Conservation (phyloP, 2,797 vertebrate species). For the Anabacerthia variegaticeps region DNA sequence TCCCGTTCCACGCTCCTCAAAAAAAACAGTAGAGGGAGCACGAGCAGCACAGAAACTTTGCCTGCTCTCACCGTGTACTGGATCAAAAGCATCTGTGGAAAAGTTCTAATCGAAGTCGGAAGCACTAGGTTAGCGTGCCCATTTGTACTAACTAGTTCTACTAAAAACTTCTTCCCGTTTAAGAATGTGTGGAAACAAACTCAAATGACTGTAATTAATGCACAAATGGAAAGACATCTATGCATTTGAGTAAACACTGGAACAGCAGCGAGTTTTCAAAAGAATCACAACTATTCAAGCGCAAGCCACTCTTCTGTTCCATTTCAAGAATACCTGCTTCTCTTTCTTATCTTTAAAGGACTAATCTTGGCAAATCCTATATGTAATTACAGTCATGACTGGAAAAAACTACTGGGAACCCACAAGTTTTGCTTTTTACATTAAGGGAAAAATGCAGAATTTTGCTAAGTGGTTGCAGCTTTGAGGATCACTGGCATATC, state of each 20-base stretch:
- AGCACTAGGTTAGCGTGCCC: neutral
- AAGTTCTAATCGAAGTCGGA: neutral
- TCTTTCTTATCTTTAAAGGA: neutral
- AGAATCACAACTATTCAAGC: neutral
- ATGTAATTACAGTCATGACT: neutral
- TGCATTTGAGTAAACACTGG: neutral
- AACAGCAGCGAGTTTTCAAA: neutral
- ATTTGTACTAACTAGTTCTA: neutral
- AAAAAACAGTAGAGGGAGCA: slow-evolving; percentile 24
- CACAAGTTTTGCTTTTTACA: neutral
- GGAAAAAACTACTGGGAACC: neutral
- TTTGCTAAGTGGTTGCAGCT: neutral
- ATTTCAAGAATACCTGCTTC: neutral
- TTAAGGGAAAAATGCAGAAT: neutral
- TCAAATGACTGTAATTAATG: neutral
- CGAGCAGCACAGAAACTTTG: neutral
- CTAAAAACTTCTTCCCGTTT: neutral
- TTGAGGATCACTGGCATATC: neutral
- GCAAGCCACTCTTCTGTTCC: neutral
- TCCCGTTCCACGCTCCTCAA: neutral
- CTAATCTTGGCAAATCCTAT: neutral
- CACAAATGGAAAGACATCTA: neutral
- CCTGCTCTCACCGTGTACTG: neutral
- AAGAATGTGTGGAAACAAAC: neutral
- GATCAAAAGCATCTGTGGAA: neutral